Percentiles rank a stretch among this genome's conserved stretches.
These are phyloP conservation scores for Amphimallon solstitiale DNA, from an alignment of 2,888 invertebrate genomes.

Conservation along the genomic window DNA sequence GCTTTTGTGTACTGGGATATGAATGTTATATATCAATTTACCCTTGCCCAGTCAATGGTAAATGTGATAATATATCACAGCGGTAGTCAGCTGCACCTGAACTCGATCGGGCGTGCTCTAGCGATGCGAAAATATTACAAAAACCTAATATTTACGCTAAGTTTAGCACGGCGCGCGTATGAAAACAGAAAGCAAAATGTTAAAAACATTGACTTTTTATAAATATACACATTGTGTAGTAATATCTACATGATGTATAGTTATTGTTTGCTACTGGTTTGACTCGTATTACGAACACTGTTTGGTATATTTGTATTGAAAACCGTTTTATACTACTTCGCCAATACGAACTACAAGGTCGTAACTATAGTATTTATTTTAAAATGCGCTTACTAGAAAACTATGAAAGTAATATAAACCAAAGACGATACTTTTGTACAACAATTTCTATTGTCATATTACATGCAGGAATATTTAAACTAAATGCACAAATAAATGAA, in stretches of 20 bases:
- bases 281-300: not conserved
- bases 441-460: too few species aligned
- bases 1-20: slow-evolving; percentile 53
- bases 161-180: slow-evolving; percentile 44
- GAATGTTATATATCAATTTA: slow-evolving; percentile 56
- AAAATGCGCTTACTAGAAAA: too few species aligned
- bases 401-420: too few species aligned
- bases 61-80: slow-evolving; percentile 55
- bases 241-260: not conserved
- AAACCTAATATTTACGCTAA: slow-evolving; percentile 47
- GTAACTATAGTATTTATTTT: too few species aligned
- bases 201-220: slow-evolving; percentile 17
- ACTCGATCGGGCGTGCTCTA: slow-evolving; percentile 47
- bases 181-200: slow-evolving; percentile 33
- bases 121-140: slow-evolving; percentile 44
- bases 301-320: too few species aligned
- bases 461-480: too few species aligned
- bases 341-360: too few species aligned
- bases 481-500: too few species aligned
- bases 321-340: too few species aligned
- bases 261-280: not conserved
- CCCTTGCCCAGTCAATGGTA: slow-evolving; percentile 54
- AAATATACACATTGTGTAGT: not conserved
- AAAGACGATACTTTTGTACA: too few species aligned
- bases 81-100: slow-evolving; percentile 50